Percentiles rank a stretch among this genome's conserved stretches.
These are phyloP conservation scores for Cheilosia grossa DNA, from an alignment of 2,888 invertebrate species.

Conservation along the genomic window DNA sequence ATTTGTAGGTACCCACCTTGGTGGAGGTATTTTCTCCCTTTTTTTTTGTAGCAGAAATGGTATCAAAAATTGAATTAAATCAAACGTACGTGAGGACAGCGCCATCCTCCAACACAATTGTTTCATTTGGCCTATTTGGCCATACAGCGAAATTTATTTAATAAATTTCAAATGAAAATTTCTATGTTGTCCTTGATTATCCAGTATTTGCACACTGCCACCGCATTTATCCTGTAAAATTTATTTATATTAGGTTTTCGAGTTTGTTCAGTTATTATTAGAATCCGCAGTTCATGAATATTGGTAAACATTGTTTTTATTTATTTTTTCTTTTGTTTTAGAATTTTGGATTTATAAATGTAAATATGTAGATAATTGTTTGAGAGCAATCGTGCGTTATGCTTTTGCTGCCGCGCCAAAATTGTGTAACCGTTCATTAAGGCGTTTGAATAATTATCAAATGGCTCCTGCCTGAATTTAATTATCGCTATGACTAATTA, in stretches of 20 bases:
- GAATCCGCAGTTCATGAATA: constrained; percentile 48
- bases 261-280: constrained; percentile 42
- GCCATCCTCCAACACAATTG: too few species aligned
- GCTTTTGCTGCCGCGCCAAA: neutral
- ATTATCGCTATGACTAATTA: constrained; percentile 6
- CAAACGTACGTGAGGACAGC: constrained; percentile 12
- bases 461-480: constrained; percentile 18
- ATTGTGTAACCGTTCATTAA: constrained; percentile 52
- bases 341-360: constrained; percentile 18
- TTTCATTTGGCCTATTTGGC: neutral
- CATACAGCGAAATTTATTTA: constrained; percentile 11
- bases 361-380: constrained; percentile 40
- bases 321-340: constrained; percentile 16
- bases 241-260: constrained; percentile 56
- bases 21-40: neutral
- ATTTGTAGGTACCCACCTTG: neutral
- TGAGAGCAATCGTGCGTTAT: constrained; percentile 29
- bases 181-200: constrained; percentile 54
- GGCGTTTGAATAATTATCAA: constrained; percentile 53
- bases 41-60: constrained; percentile 1
- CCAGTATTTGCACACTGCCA: constrained; percentile 51
- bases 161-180: constrained; percentile 45
- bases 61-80: constrained; percentile 41
- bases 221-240: constrained; percentile 54
- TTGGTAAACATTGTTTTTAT: constrained; percentile 32